Evolutionary conservation across 53 echinoderm and acorn worm species (phyloP).

Genomic region (Paracentrotus lividus): DNA sequence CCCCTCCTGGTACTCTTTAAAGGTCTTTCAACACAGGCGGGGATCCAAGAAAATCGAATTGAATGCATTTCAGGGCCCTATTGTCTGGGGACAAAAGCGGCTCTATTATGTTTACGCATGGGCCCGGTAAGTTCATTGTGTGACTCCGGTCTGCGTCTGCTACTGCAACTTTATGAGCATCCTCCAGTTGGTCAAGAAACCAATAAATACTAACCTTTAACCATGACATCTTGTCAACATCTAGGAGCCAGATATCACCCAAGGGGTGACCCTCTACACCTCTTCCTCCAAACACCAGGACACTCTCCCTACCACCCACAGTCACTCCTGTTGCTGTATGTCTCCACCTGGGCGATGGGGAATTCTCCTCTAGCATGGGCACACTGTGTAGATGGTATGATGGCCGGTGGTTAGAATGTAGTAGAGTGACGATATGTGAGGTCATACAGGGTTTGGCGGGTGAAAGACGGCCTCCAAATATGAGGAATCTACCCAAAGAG

Average conservation of each 20-base stretch:
- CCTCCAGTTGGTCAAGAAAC: no score
- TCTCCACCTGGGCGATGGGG: constrained; percentile 84
- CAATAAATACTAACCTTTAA: constrained; percentile 63
- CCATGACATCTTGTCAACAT: constrained; percentile 68
- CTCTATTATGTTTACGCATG: no score
- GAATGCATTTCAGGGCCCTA: no score
- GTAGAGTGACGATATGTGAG: constrained; percentile 62
- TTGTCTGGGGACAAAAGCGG: no score
- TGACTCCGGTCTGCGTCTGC: no score
- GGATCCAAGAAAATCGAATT: no score
- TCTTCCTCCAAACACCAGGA: constrained; percentile 86
- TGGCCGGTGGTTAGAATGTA: background rate
- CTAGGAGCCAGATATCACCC: constrained; percentile 74
- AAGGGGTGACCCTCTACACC: constrained; percentile 43
- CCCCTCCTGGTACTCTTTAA: no score
- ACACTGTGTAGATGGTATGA: background rate
- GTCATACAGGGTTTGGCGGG: constrained; percentile 81
- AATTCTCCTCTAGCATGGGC: background rate
- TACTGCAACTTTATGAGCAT: no score
- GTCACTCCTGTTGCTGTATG: constrained; percentile 66
- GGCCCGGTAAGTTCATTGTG: no score
- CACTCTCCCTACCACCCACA: constrained; percentile 35
- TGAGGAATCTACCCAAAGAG: constrained; percentile 61
- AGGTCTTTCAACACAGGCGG: no score
- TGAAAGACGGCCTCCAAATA: constrained; percentile 92